Evolutionary conservation across 2,797 vertebrate species (phyloP).

Genomic region (Catharus ustulatus): DNA sequence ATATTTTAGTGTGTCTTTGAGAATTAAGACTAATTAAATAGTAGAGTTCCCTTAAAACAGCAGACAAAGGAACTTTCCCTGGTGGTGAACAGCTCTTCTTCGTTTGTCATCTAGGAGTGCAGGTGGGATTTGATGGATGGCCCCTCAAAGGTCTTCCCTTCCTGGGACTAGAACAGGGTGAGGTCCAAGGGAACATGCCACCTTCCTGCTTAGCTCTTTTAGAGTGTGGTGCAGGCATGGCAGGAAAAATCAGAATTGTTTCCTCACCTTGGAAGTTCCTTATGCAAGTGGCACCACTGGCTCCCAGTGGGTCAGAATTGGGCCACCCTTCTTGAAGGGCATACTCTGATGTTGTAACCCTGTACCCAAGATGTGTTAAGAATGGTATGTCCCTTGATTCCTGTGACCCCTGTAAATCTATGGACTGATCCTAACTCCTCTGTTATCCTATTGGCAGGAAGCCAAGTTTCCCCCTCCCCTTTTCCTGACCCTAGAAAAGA

Average conservation of each 20-base stretch:
- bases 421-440: no score
- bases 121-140: background rate
- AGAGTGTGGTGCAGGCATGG: rapidly evolving
- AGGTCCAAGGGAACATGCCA: background rate
- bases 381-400: no score
- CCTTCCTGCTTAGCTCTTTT: background rate
- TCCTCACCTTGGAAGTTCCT: background rate
- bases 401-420: no score
- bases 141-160: background rate
- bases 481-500: no score
- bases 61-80: background rate
- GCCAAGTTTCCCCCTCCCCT: no score
- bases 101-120: background rate
- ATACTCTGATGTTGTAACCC: no score
- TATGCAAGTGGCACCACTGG: background rate
- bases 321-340: background rate
- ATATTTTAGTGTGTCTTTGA: background rate
- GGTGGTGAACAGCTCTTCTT: background rate
- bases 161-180: background rate
- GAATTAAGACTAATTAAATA: background rate
- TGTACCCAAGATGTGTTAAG: no score
- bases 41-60: background rate
- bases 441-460: no score
- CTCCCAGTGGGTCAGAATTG: background rate
- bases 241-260: background rate